Conservation (phyloP, 2,113 vertebrate species). For the Prolemur simus region DNA sequence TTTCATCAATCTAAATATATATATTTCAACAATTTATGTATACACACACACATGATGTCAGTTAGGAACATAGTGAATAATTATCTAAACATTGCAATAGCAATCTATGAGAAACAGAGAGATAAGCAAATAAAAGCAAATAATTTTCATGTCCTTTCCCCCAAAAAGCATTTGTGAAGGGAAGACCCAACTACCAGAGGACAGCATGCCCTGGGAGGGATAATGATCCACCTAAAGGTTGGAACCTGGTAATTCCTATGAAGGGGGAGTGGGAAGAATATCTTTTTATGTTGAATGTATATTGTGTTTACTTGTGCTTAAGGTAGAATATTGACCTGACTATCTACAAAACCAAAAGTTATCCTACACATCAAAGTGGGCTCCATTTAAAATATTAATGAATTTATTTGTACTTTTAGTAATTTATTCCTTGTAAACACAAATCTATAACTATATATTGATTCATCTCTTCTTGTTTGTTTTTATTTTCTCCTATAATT, state of each 20-base stretch:
- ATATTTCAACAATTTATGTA: too few species aligned
- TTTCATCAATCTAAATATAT: not conserved
- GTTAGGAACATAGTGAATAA: not conserved
- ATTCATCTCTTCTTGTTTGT: not conserved
- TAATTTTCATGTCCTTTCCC: not conserved
- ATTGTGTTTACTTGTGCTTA: not conserved
- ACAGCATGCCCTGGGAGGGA: not conserved
- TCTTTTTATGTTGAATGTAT: not conserved
- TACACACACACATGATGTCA: not conserved
- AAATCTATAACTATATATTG: not conserved
- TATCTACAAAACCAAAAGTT: not conserved
- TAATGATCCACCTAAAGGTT: not conserved
- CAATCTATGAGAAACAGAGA: not conserved
- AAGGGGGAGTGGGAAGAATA: not conserved
- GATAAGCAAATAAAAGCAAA: not conserved
- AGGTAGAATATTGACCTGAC: not conserved
- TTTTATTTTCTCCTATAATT: not conserved
- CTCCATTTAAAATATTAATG: not conserved
- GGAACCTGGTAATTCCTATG: not conserved
- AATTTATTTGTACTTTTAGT: not conserved
- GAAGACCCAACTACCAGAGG: not conserved
- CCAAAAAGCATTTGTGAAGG: not conserved
- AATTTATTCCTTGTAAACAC: not conserved
- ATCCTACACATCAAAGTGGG: not conserved
- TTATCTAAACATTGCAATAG: not conserved